Evolutionary conservation across 2,113 vertebrate genomes (phyloP).

Genomic region (Hymenochirus boettgeri): DNA sequence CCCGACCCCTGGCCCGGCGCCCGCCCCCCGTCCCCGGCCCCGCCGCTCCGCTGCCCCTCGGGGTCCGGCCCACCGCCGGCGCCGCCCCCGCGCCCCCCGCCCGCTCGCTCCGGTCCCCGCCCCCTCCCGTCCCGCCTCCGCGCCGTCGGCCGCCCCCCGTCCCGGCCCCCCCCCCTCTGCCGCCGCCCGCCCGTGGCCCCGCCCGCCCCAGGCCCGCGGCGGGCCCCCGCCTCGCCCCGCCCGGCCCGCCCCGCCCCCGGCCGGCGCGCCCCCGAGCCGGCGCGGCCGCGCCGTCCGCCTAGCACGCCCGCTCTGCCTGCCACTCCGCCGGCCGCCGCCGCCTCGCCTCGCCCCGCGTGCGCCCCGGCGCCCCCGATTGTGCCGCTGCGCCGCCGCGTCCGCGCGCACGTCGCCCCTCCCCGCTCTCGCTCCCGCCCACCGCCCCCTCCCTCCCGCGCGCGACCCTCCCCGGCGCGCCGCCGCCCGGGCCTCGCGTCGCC

Average conservation of each 20-base stretch:
- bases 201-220: background rate
- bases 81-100: background rate
- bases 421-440: too few relatives aligned
- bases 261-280: background rate
- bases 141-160: background rate
- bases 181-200: background rate
- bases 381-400: too few relatives aligned
- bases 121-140: background rate
- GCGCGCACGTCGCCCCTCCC: too few relatives aligned
- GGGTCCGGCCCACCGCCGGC: background rate
- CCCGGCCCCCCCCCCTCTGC: background rate
- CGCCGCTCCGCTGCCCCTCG: background rate
- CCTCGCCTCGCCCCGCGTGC: background rate
- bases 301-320: background rate
- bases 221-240: background rate
- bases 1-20: background rate
- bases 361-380: background rate
- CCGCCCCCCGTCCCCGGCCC: background rate
- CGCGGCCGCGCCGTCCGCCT: background rate
- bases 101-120: background rate
- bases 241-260: background rate
- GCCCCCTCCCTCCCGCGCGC: too few relatives aligned
- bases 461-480: too few relatives aligned
- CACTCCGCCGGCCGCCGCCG: background rate
- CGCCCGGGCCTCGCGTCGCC: background rate